Percentiles rank a stretch among this genome's conserved stretches.
Evolutionary conservation across 2,797 vertebrate genomes (phyloP).

Genomic region (Pipistrellus pygmaeus): DNA sequence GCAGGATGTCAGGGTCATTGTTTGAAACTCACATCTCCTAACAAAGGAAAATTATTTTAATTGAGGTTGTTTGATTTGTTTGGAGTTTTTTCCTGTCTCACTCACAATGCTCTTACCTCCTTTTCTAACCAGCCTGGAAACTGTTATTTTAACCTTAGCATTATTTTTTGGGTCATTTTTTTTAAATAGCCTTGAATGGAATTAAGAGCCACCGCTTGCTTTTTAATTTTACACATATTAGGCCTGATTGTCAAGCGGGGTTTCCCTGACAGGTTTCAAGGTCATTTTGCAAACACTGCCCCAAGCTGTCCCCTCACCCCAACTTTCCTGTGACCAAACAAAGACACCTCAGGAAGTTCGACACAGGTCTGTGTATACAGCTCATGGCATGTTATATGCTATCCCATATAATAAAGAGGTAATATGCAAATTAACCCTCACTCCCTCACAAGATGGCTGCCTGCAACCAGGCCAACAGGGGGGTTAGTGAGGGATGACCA

Average conservation of each 20-base stretch:
- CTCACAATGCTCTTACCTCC: background rate
- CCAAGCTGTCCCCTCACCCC: background rate
- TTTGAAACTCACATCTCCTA: constrained; percentile 62
- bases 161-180: background rate
- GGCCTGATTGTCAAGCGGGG: background rate
- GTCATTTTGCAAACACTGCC: background rate
- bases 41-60: constrained; percentile 38
- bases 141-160: background rate
- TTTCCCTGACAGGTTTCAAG: background rate
- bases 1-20: constrained; percentile 75
- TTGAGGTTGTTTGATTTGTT: background rate
- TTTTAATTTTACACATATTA: background rate
- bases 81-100: background rate
- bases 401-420: too few relatives aligned
- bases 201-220: background rate
- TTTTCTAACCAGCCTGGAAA: constrained; percentile 34
- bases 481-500: too few relatives aligned
- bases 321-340: background rate
- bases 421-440: too few relatives aligned
- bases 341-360: rapidly evolving
- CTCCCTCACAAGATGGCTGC: too few relatives aligned
- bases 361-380: background rate
- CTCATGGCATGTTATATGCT: background rate
- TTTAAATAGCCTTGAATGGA: background rate
- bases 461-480: too few relatives aligned